These are phyloP conservation scores for Bucorvus abyssinicus DNA, from an alignment of 2,797 vertebrate genomes.

Conservation along the genomic window DNA sequence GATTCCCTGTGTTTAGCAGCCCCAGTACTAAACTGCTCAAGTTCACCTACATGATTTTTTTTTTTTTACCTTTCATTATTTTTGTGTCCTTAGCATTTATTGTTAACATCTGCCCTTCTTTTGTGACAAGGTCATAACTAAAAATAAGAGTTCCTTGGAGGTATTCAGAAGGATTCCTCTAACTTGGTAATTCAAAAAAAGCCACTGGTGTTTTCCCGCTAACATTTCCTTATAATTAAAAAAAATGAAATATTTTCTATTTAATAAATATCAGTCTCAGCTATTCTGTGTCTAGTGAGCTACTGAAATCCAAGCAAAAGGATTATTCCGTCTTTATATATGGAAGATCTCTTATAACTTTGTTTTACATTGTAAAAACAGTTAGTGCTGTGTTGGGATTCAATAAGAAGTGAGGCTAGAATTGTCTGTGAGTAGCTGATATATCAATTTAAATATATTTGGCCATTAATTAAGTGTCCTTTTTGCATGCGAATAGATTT, in stretches of 20 bases:
- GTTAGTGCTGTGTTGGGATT: background rate
- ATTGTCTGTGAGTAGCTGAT: conserved; percentile 35
- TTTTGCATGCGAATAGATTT: conserved; percentile 52
- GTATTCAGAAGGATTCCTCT: background rate
- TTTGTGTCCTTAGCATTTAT: no score
- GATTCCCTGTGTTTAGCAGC: no score
- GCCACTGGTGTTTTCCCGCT: background rate
- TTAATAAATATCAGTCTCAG: background rate
- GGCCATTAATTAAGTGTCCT: conserved; percentile 43
- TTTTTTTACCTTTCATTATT: no score
- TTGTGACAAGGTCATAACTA: background rate
- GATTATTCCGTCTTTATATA: background rate
- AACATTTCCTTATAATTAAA: background rate
- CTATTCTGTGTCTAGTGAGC: background rate
- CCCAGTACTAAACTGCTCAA: no score
- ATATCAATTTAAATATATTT: conserved; percentile 61
- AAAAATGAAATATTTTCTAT: background rate
- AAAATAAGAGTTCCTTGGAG: background rate
- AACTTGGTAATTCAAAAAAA: background rate
- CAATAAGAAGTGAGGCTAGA: background rate
- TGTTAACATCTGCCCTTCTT: background rate
- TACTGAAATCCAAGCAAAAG: background rate
- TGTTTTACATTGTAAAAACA: background rate
- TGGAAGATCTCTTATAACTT: background rate
- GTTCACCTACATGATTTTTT: no score